Base-by-base conservation (phyloP, 2,888 invertebrate genomes). In the Athrips mouffetella region DNA sequence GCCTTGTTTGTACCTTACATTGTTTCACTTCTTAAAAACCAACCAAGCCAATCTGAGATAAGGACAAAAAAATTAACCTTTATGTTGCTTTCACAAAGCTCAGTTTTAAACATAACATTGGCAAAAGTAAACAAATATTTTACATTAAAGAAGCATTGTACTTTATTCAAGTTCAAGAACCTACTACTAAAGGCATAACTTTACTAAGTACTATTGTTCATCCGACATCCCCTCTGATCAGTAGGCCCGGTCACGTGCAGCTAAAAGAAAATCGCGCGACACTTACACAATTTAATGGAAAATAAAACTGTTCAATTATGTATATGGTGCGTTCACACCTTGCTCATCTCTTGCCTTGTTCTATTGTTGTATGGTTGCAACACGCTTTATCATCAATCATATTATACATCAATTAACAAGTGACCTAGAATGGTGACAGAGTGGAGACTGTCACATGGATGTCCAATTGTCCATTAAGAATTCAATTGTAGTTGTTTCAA, bases 221-320 rank as follows among this genome's bases (percentile, higher is more conserved):
- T 40, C 29, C 7, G n/a, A n/a, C 10, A 29, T 10, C 29, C 27
- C 10, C 29, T 16, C 31, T 10, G 15, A 44, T 44, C 20, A 44
- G 42, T 18, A 42, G 42, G 42, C 16, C 57, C 49, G 47, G 53
- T 59, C 60, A 62, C 57, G 60, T 55, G 54, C 49, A 37, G 27
- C 18, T 10, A 16, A 60, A 61, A 62, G 59, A 64, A 67, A 69
- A 67, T 53, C 50, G 56, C 45, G 48, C 55, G 54, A 53, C 62
- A 58, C 57, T 63, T 57, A 48, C 55, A 51, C 46, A 55, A 54
- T 50, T 60, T 63, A 73, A 70, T 70, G 63, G 63, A 61, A 67
- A 67, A 73, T 69, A 71, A 73, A 75, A 76, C 76, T 76, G 67
- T 71, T 76, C 57, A 75, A 77, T 78, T 70, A 78, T 80, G 70